Base-by-base conservation (phyloP, 1,140 invertebrate species). In the Drosophila santomea region DNA sequence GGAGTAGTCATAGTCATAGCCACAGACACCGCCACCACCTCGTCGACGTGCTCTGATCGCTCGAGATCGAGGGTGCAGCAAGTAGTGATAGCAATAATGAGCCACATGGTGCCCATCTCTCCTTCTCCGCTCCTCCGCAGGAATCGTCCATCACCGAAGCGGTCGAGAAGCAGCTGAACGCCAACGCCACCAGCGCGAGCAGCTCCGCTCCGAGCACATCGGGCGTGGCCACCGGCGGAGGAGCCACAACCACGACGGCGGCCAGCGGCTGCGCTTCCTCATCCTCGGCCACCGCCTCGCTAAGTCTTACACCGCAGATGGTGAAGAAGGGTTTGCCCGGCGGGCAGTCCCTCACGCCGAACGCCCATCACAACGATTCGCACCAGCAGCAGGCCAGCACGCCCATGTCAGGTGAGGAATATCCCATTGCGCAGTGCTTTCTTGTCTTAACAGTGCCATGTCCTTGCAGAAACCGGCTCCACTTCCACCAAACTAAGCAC, bases 151-250 rank as follows among this genome's bases (percentile, higher is more conserved):
- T 93, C 52, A 92, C 90, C 69, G 60, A 93, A 96, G 97, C 97
- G 93, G 97, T 98, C 55, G 96, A 97, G 93, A 97, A 97, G 91
- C 96, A 97, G 92, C 93, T 97, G 51, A 97, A 94, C 95, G 95
- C 84, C 93, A 94, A 86, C 58, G 82, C 84, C 52, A 60, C 79
- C 50, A 63, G 63, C 36, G 52, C 39, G 36, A 71, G 67, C 64
- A 57, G 41, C 68, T 71, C 64, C 41, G 64, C 67, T 17, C 32
- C 54, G 51, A 62, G 57, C 60, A 47, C 62, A 38, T 72, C 60
- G 28, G 66, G 59, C 20, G 50, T 59, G 25, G 69, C 15, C 25
- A 48, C 58, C 20, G 44, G 43, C 20, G 47, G 57, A 25, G 55
- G 62, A 52, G 66, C 25, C 66, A 71, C 51, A 14, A 36, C 52